A percentile compares a stretch with the other conserved stretches of the same genome.
These are phyloP conservation scores for Gambusia yucatana DNA, from an alignment of 2,797 vertebrate species.

Conservation along the genomic window DNA sequence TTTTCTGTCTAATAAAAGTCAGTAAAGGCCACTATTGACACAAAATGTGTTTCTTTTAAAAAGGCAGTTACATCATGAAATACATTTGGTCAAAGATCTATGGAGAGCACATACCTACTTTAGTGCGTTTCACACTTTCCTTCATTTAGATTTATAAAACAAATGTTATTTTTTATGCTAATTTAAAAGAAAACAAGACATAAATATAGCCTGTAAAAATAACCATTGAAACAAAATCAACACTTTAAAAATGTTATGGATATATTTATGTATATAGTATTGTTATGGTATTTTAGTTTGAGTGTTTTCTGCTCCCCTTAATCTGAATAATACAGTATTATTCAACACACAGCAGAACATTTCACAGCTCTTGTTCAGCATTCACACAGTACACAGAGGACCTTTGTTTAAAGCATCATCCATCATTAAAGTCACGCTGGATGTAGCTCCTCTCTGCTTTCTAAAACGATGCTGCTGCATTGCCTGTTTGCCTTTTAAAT, in stretches of 20 bases:
- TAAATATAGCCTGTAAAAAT: not conserved
- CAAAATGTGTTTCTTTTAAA: not conserved
- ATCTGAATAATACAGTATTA: not conserved
- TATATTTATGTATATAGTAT: not conserved
- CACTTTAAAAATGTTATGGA: not conserved
- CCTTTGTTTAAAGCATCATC: conserved; percentile 1
- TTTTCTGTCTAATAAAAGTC: not conserved
- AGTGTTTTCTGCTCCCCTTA: not conserved
- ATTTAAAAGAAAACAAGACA: not conserved
- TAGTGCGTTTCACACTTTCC: not conserved
- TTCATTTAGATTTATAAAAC: not conserved
- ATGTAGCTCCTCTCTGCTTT: not conserved
- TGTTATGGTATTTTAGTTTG: not conserved
- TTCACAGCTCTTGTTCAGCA: not conserved
- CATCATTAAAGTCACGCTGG: not conserved
- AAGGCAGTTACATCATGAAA: not conserved
- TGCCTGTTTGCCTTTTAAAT: not conserved
- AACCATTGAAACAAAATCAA: not conserved
- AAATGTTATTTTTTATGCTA: not conserved
- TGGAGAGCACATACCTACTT: not conserved
- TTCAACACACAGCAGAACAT: not conserved
- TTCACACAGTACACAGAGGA: not conserved
- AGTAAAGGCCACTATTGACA: not conserved
- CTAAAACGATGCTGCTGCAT: conserved; percentile 2
- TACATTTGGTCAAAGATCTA: not conserved